Evolutionary conservation across 2,113 vertebrate species (phyloP).

Genomic region (Megalops atlanticus): DNA sequence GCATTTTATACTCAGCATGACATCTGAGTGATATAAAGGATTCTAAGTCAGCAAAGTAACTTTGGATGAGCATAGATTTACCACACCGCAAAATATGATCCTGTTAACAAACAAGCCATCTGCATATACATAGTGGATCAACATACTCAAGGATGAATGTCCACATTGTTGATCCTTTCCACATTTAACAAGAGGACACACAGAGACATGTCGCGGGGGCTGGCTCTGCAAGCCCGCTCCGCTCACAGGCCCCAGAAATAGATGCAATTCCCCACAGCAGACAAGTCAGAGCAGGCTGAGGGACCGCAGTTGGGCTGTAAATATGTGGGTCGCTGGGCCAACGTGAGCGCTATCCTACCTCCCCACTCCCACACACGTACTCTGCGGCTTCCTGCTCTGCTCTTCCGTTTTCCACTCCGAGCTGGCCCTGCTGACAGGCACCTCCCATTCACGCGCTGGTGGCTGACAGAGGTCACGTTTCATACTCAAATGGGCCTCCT

Average conservation of each 20-base stretch:
- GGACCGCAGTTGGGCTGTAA: conserved; percentile 56
- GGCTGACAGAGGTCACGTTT: conserved; percentile 18
- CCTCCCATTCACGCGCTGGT: conserved; percentile 10
- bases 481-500: not conserved
- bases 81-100: too few species aligned
- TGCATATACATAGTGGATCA: not conserved
- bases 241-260: conserved; percentile 25
- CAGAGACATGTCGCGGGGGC: conserved; percentile 14
- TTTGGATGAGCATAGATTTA: too few species aligned
- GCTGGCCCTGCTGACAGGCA: conserved; percentile 25
- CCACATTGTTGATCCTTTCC: not conserved
- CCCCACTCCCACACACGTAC: conserved; percentile 61
- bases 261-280: conserved; percentile 26
- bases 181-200: not conserved
- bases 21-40: too few species aligned
- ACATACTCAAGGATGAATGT: not conserved
- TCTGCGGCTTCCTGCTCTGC: conserved; percentile 64
- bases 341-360: conserved; percentile 56
- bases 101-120: too few species aligned
- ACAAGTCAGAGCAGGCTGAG: conserved; percentile 48
- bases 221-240: conserved; percentile 25
- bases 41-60: too few species aligned
- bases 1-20: too few species aligned
- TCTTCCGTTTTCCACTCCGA: conserved; percentile 68
- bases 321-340: conserved; percentile 57